Base-by-base conservation (phyloP, 2,888 invertebrate species). In the Tryphoninae sp. region DNA sequence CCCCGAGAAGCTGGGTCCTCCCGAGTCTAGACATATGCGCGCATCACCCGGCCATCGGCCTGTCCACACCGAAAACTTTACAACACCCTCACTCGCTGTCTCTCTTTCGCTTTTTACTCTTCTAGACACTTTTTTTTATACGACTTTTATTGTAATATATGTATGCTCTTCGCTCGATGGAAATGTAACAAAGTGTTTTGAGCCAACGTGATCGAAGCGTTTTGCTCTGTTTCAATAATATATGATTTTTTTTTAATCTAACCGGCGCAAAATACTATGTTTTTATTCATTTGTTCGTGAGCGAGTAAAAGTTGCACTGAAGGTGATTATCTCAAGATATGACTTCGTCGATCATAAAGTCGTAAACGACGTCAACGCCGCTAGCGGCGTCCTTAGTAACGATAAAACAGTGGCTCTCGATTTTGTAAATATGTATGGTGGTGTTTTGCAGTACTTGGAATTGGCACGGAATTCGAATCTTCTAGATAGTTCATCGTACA, bases 1-100 rank as follows among this genome's bases (percentile, higher is more conserved):
- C 61, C 74, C 65, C 88, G 88, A 89, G 86, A 93, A 93, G 92
- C 91, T 93, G 92, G 88, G 93, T 94, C 93, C 94, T 94, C 93
- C 93, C 94, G 94, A 93, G 91, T 91, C 93, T 94, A 94, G 95
- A 95, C 95, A 95, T 95, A 95, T 92, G 94, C 94, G 93, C 93
- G 94, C 95, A 95, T 95, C 93, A 93, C 94, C 89, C 88, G 91
- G 91, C 91, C 91, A 89, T 86, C 84, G 89, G 89, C 88, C 88
- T 83, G 81, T 78, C 58, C 81, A 69, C 69, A 78, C 78, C 67
- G 22, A 75, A 73, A 77, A 74, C 64, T 68, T 61, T 61, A 16
- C 40, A 51, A 51, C 55, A 53, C 53, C n/a, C 53, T 53, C 53
- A n/a, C 19, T 55, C 55, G 8, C 55, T 55, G 2, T 55, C 55